phyloP scores from a whole-genome alignment of 2,888 invertebrate genomes.

The Xestobium rufovillosum region DNA sequence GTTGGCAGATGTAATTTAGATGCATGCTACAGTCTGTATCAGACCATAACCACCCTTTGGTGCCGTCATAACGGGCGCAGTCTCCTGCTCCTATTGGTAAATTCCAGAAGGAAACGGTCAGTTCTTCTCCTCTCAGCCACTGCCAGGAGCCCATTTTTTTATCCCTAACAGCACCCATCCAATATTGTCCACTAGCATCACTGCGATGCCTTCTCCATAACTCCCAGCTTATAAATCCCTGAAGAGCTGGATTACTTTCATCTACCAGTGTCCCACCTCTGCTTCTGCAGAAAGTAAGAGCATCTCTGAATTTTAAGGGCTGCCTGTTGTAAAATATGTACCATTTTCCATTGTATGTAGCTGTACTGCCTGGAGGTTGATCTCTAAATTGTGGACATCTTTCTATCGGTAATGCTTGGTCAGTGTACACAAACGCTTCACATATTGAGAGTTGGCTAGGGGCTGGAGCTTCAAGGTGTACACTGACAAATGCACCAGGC shows the following conservation, averaged over 20 bases:
- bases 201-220: conserved; percentile 84
- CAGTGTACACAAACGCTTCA: conserved; percentile 91
- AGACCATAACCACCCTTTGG: conserved; percentile 92
- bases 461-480: conserved; percentile 71
- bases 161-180: conserved; percentile 91
- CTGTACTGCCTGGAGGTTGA: conserved; percentile 86
- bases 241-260: conserved; percentile 87
- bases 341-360: conserved; percentile 91
- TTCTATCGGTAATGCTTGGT: conserved; percentile 85
- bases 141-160: conserved; percentile 76
- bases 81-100: conserved; percentile 74
- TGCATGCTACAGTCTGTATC: conserved; percentile 80
- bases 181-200: conserved; percentile 86
- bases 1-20: conserved; percentile 88
- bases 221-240: conserved; percentile 93
- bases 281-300: conserved; percentile 69
- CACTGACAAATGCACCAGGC: conserved; percentile 91
- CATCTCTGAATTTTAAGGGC: conserved; percentile 71
- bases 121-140: conserved; percentile 83
- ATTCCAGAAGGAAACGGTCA: conserved; percentile 89
- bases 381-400: conserved; percentile 88
- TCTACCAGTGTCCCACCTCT: conserved; percentile 67
- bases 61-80: conserved; percentile 85
- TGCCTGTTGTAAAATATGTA: conserved; percentile 89
- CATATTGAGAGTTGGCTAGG: conserved; percentile 80